Evolutionary conservation across 1,140 invertebrate genomes (phyloP).

Genomic region (Ceratosolen fusciceps): DNA sequence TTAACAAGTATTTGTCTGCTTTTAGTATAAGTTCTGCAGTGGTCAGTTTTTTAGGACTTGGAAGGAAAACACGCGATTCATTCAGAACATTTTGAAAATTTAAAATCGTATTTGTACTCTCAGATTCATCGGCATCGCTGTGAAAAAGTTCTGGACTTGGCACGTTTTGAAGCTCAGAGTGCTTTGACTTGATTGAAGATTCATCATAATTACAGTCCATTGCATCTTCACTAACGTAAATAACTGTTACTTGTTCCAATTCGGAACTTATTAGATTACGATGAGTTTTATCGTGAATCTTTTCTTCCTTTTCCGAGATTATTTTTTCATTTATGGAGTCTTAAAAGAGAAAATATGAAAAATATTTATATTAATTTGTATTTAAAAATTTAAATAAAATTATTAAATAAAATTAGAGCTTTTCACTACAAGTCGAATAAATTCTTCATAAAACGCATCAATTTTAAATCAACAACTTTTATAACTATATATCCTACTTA

Average conservation of each 20-base stretch:
- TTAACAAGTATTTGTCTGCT: conserved; percentile 58
- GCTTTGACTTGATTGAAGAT: conserved; percentile 16
- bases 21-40: conserved; percentile 58
- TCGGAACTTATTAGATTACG: neutral
- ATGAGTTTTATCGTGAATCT: neutral
- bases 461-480: too few species aligned
- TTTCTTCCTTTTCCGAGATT: conserved; percentile 20
- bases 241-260: neutral
- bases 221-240: conserved; percentile 55
- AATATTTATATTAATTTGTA: too few species aligned
- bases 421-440: too few species aligned
- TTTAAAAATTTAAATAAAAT: too few species aligned
- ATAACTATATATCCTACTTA: too few species aligned
- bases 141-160: conserved; percentile 67
- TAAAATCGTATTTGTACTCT: conserved; percentile 41
- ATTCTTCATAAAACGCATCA: too few species aligned
- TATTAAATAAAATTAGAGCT: too few species aligned
- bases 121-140: conserved; percentile 60
- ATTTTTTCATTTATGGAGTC: conserved; percentile 31
- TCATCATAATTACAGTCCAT: conserved; percentile 62
- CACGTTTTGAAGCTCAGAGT: conserved; percentile 35
- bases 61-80: neutral
- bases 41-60: conserved; percentile 55
- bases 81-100: conserved; percentile 30
- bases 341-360: conserved; percentile 10